Evolutionary conservation across 2,113 vertebrate species (phyloP).

Genomic region (Dasypus novemcinctus): DNA sequence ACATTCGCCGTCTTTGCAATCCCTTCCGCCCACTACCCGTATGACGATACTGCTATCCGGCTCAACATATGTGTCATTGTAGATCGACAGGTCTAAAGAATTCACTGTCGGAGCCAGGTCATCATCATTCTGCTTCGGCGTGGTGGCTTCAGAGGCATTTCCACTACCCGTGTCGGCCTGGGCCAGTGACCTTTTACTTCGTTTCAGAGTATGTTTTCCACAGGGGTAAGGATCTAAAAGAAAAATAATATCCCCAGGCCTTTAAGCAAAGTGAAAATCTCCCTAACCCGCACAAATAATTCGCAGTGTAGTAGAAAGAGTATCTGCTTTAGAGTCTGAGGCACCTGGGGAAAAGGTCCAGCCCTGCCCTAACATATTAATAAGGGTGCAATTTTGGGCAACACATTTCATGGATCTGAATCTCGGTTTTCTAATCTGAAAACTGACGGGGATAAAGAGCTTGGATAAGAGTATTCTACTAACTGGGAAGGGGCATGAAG

Average conservation of each 20-base stretch:
- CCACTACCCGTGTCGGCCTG: accelerated
- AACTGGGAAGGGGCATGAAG: not conserved
- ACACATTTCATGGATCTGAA: not conserved
- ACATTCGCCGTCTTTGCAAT: conserved; percentile 90
- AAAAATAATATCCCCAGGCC: accelerated
- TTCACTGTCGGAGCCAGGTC: not conserved
- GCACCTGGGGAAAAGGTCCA: not conserved
- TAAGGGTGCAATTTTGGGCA: not conserved
- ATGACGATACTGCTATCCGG: accelerated
- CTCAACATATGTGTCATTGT: accelerated
- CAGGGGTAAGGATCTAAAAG: conserved; percentile 81
- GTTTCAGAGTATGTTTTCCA: conserved; percentile 66
- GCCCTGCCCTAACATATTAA: not conserved
- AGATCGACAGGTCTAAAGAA: accelerated
- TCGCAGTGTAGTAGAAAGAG: not conserved
- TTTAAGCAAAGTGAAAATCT: not conserved
- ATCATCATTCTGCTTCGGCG: accelerated
- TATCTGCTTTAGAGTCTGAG: not conserved
- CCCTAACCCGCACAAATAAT: accelerated
- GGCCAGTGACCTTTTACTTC: conserved; percentile 56
- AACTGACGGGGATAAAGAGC: not conserved
- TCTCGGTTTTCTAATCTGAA: not conserved
- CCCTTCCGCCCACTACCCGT: conserved; percentile 87
- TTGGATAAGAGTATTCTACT: not conserved
- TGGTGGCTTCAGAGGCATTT: accelerated